Base-by-base conservation (phyloP, 2,113 vertebrate species). In the Cyanoramphus novaezelandiae region DNA sequence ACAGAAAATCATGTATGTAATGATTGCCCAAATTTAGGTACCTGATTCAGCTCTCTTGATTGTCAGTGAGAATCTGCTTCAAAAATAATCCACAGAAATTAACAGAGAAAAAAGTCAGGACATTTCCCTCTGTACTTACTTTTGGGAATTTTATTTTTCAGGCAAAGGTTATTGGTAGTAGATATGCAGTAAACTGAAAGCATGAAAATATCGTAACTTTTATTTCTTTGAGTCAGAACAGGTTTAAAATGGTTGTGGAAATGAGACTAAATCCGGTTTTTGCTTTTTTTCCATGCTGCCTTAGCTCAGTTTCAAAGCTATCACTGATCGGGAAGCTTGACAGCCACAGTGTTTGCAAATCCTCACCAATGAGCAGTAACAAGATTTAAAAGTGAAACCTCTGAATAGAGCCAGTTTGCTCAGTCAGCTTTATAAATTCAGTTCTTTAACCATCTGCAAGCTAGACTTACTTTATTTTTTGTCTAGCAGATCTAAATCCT, bases 291-390 rank as follows among this genome's bases (percentile, higher is more conserved):
- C 88, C 83, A 89, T 95, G 92, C 93, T 92, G 63, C 93, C 94
- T 90, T 80, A 97, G 88, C 88, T 95, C 62, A 77, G 70, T 96
- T 96, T 96, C 96, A 96, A 96, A 97, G 95, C 89, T 95, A 95
- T 93, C 93, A 39, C 86, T 96, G 96, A 97, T 93, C 90, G 92
- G 88, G 64, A 95, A 91, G 91, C 93, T 94, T 98, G 95, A 97
- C 95, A 97, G 93, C 83, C 88, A 52, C 47, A 74, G 74, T 88
- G 52, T 97, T 97, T 95, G 88, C 88, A 96, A 97, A 97, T 96
- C 93, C 95, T 97, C 95, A 83, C 82, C 91, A 92, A 97, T 95
- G 94, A 97, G 91, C 89, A 96, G 80, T 92, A 97, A 97, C 79
- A 79, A 92, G 95, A 96, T 96, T 96, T 97, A 91, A 97, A 97